Conservation (phyloP, 2,797 vertebrate species). For the Enteromius unitaeniatus region DNA sequence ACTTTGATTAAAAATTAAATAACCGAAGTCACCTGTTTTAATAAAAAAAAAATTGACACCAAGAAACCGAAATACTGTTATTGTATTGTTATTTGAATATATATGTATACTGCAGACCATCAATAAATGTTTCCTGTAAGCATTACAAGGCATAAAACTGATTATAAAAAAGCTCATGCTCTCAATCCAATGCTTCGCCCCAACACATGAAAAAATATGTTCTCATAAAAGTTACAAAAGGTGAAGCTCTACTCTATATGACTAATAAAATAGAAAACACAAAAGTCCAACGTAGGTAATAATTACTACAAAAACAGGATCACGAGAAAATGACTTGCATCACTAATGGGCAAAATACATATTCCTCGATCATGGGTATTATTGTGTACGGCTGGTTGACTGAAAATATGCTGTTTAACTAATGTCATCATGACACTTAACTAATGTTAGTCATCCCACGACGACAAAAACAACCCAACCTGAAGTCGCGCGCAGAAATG, state of each 20-base stretch:
- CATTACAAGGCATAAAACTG: neutral
- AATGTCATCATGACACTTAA: constrained; percentile 1
- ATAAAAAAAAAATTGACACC: too few relatives aligned
- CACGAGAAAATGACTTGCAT: neutral
- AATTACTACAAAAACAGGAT: neutral
- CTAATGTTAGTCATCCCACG: neutral
- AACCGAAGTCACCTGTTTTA: neutral
- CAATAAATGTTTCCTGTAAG: neutral
- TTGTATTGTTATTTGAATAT: neutral
- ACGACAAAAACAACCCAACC: constrained; percentile 15
- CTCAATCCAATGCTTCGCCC: neutral
- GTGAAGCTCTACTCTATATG: neutral
- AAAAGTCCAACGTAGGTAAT: neutral
- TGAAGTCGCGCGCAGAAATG: neutral
- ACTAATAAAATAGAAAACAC: neutral
- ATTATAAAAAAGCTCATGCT: neutral
- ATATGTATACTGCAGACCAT: neutral
- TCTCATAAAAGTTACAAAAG: neutral
- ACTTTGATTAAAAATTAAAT: neutral
- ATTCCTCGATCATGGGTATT: neutral
- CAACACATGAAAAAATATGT: neutral
- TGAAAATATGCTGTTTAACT: neutral
- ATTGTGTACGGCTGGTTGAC: neutral
- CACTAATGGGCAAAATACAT: neutral
- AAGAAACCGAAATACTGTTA: neutral